phyloP scores from a whole-genome alignment of 2,888 invertebrate species.

The Venustoraphidia nigricollis region DNA sequence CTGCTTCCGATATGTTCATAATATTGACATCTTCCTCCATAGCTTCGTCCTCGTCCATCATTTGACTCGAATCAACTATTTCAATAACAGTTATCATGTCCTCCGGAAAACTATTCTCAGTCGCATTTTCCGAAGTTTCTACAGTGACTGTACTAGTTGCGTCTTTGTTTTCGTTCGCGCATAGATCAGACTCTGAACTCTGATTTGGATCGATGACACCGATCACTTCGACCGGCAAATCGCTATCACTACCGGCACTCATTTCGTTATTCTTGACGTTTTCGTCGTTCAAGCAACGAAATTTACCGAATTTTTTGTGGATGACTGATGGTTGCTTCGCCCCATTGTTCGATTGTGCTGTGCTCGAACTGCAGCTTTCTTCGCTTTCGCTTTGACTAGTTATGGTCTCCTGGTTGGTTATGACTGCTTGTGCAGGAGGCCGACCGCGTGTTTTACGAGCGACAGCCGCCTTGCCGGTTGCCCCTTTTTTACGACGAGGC shows the following conservation, averaged over 20 bases:
- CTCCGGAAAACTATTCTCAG: conserved; percentile 19
- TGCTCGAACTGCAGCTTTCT: conserved; percentile 9
- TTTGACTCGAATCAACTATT: conserved; percentile 28
- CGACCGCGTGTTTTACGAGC: not conserved
- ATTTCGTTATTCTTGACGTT: conserved; percentile 23
- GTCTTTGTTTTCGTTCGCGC: conserved; percentile 14
- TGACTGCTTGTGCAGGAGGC: not conserved
- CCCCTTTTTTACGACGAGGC: conserved; percentile 3
- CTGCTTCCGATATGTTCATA: too few relatives aligned
- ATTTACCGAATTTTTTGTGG: conserved; percentile 42
- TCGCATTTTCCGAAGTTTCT: conserved; percentile 13
- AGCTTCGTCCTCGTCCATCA: conserved; percentile 13
- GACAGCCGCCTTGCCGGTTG: not conserved
- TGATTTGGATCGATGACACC: conserved; percentile 27
- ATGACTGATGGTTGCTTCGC: conserved; percentile 2
- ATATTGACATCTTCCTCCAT: too few relatives aligned
- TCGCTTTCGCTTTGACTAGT: conserved; percentile 9
- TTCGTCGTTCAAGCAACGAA: conserved; percentile 31
- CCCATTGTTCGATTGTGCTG: conserved; percentile 4
- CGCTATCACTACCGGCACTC: conserved; percentile 30
- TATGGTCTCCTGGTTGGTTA: conserved; percentile 3
- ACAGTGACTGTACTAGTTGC: not conserved
- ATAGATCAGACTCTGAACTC: conserved; percentile 35
- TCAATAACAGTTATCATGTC: conserved; percentile 35
- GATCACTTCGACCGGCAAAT: conserved; percentile 26